Conservation (phyloP, 2,113 vertebrate genomes). For the Xiphophorus couchianus region DNA sequence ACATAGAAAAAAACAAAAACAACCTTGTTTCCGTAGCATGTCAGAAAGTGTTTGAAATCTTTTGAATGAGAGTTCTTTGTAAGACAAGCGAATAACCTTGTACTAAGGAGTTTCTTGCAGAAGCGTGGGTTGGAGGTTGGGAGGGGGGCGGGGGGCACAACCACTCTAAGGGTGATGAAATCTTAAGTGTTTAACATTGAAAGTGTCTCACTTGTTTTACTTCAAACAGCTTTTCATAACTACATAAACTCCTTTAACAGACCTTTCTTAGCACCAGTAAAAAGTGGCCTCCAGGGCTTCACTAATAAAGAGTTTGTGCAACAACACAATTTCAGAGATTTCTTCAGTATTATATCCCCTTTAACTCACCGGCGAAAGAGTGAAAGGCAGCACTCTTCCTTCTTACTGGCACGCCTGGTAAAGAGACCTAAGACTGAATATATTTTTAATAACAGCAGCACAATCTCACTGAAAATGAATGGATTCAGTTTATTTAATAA, state of each 20-base stretch:
- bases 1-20: neutral
- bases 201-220: neutral
- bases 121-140: slow-evolving; percentile 3
- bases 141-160: neutral
- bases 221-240: neutral
- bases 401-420: no score
- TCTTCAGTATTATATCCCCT: no score
- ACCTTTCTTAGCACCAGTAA: neutral
- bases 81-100: slow-evolving; percentile 56
- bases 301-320: no score
- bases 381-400: no score
- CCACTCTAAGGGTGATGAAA: slow-evolving; percentile 14
- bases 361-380: no score
- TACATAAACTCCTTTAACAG: neutral
- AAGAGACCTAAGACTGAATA: no score
- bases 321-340: no score
- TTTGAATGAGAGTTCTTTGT: slow-evolving; percentile 36
- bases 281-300: neutral
- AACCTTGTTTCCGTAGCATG: neutral
- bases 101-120: slow-evolving; percentile 17
- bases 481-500: no score
- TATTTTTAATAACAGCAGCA: no score
- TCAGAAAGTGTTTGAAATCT: neutral
- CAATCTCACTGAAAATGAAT: no score
- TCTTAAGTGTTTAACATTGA: slow-evolving; percentile 8